Base-by-base conservation (phyloP, 2,888 invertebrate genomes). In the Agonopterix heracliana region DNA sequence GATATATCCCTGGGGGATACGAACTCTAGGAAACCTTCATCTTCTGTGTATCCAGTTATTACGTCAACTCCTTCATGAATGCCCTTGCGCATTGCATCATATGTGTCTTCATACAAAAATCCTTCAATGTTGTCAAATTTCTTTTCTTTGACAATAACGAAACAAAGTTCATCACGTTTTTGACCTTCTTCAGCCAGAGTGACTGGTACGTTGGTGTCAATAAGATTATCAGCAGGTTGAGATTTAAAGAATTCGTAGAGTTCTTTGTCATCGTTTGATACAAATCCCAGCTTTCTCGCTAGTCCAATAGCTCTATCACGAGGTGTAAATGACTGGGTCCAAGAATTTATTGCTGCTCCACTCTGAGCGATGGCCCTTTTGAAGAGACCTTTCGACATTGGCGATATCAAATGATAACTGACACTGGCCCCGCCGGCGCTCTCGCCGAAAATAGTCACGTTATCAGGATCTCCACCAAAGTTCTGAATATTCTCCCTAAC, bases 31-130 rank as follows among this genome's bases (percentile, higher is more conserved):
- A n/a, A 41, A 8, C 41, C 41, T 76, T 94, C 94, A 46, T 92
- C 90, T 1, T 90, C 88, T 12, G 91, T 93, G 4, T 92, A 68
- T 9, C 94, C 94, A 36, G 91, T 83, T 69, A 94, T 90, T 74
- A 92, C 89, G 0, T 93, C 93, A 2, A 91, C 77, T 26, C 40
- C 38, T 40, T 59, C 54, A 41, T 89, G 71, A n/a, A 74, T 74
- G 17, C 90, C 90, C 9, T 36, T 36, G 57, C 78, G 72, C 14
- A 78, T 54, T 14, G 74, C 63, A 35, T 89, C 72, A 36, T 47
- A 49, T 2, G 50, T 34, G 42, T 56, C 52, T 12, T 56, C 60
- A 12, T 41, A 44, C 46, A 61, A 62, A 49, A 56, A 66, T 26
- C 49, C 48, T 50, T 66, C 61, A 13, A 46, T 47, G 45, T 47